phyloP scores from a whole-genome alignment of 35 echinoderm and acorn worm genomes.

The Heliocidaris tuberculata region DNA sequence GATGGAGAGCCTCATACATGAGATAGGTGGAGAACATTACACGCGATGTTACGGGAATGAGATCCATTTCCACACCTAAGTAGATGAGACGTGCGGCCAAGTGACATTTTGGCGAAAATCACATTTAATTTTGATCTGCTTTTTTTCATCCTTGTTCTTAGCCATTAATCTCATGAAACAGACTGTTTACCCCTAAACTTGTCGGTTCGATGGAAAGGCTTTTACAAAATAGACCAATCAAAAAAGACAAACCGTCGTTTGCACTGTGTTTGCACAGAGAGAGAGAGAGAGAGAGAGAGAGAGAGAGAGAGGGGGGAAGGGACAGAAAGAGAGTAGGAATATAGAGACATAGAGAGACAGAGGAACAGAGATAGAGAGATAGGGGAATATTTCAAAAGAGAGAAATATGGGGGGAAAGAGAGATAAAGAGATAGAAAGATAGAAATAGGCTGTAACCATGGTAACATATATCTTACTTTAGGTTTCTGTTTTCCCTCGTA shows the following conservation, averaged over 20 bases:
- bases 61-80: background rate
- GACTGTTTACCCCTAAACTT: background rate
- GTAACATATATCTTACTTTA: too few relatives aligned
- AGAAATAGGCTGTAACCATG: too few relatives aligned
- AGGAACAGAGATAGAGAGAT: background rate
- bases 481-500: too few relatives aligned
- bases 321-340: background rate
- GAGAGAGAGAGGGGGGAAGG: background rate
- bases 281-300: background rate
- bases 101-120: background rate
- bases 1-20: background rate
- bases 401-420: background rate
- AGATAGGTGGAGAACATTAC: background rate
- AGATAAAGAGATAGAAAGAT: background rate
- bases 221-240: background rate
- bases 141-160: background rate
- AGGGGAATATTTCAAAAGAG: background rate
- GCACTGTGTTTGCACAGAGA: background rate
- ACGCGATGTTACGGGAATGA: background rate
- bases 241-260: background rate
- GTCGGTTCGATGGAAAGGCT: background rate
- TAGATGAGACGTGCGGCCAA: background rate
- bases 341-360: background rate
- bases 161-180: background rate
- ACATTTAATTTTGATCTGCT: background rate